Base-by-base conservation (phyloP, 2,888 invertebrate genomes). In the Beris morrisii region DNA sequence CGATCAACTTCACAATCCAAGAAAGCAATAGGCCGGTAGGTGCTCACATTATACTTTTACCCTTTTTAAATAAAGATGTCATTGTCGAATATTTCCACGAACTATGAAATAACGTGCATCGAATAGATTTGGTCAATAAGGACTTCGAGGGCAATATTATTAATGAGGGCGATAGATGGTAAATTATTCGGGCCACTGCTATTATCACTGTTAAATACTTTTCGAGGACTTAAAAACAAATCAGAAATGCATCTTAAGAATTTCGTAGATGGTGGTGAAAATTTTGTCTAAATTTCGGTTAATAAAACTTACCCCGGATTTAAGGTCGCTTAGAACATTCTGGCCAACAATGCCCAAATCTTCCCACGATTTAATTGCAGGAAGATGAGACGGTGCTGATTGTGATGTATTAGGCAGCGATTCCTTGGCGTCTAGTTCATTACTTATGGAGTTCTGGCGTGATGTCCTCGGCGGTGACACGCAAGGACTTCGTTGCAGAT, bases 401-500 rank as follows among this genome's bases (percentile, higher is more conserved):
- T 22, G 9, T 31, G 7, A n/a, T 55, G 70, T 67, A 75, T 75
- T 75, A 1, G 75, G 74, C 43, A 83, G 63, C 6, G 48, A 28
- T 11, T 67, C 64, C 9, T 13, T 59, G 6, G 15, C 61, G 9
- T 50, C 52, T 4, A 5, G 15, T 11, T 15, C 15, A 50, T 48
- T 59, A 43, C 44, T 56, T 13, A 31, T 46, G 0, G 46, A 59
- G 13, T n/a, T 59, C 7, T 73, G 69, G n/a, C 69, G 73, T 38
- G 74, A 65, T 0, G 73, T 78, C n/a, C 83, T 80, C 48, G 83
- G 79, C 0, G 86, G 86, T 1, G 86, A 86, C 5, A 81, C 76
- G 0, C 75, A 79, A 0, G 88, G 88, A 77, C 88, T 88, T 61
- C 88, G 79, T 70, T 88, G 87, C 56, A 89, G 78, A 73, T 89